phyloP scores from a whole-genome alignment of 2,888 invertebrate genomes.

The Pachymerium ferrugineum region DNA sequence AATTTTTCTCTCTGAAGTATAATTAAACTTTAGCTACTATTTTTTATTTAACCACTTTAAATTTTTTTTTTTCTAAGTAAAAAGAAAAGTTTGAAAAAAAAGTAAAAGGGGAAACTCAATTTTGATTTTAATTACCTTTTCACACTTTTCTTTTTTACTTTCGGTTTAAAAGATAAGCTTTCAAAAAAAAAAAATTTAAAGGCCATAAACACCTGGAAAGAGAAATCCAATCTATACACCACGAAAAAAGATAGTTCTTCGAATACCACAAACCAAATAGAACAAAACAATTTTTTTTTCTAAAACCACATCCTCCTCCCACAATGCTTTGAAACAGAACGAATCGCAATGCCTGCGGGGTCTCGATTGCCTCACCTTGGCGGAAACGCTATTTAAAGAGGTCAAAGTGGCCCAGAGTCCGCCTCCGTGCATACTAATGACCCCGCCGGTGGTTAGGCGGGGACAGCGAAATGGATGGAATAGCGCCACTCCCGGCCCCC shows the following conservation, averaged over 20 bases:
- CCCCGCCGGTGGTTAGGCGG: background rate
- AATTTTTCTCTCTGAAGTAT: no score
- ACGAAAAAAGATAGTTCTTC: background rate
- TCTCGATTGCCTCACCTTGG: background rate
- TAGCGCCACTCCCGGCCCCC: constrained; percentile 4
- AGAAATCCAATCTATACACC: no score
- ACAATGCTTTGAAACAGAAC: constrained; percentile 19
- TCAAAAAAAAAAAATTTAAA: no score
- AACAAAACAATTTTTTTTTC: background rate
- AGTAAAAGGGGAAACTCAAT: no score
- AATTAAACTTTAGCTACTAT: no score
- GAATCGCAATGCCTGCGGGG: background rate
- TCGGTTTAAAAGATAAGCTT: no score
- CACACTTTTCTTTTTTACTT: no score
- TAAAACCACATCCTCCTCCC: background rate
- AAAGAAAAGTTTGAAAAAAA: no score
- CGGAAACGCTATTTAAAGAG: constrained; percentile 27
- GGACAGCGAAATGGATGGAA: background rate
- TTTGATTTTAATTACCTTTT: no score
- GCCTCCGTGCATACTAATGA: constrained; percentile 16
- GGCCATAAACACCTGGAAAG: no score
- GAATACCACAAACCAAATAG: constrained; percentile 6
- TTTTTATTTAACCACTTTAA: no score
- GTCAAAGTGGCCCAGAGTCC: constrained; percentile 14
- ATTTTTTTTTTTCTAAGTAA: no score